Percentiles rank a stretch among this genome's conserved stretches.
Conservation (phyloP, 37 sponge, comb jelly and placozoan species). For the Eunapius fragilis region DNA sequence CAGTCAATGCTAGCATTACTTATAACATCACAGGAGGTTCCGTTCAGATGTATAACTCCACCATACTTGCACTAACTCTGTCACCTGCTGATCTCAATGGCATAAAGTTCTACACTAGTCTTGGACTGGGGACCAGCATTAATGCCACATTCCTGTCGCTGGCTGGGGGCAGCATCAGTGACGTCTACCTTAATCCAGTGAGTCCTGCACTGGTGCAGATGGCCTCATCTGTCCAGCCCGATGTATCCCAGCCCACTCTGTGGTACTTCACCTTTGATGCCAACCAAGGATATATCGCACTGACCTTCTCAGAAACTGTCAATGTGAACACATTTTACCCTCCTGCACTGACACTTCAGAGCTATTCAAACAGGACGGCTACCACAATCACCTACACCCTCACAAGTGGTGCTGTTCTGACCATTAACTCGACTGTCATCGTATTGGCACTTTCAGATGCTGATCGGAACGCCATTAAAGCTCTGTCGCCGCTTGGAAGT, state of each 20-base stretch:
- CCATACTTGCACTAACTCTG: conserved; percentile 30
- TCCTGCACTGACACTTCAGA: conserved; percentile 56
- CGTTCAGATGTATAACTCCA: conserved; percentile 52
- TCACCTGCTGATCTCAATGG: conserved; percentile 68
- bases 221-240: conserved; percentile 33
- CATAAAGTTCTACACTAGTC: conserved; percentile 54
- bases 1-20: conserved; percentile 13
- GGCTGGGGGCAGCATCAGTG: conserved; percentile 18
- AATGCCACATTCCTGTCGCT: conserved; percentile 64
- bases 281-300: conserved; percentile 55
- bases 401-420: conserved; percentile 63
- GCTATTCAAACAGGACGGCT: background rate
- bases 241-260: conserved; percentile 48
- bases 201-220: conserved; percentile 5
- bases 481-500: conserved; percentile 52
- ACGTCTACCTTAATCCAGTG: conserved; percentile 67
- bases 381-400: conserved; percentile 37
- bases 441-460: conserved; percentile 36
- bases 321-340: conserved; percentile 69
- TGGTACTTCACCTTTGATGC: conserved; percentile 68
- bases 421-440: conserved; percentile 57
- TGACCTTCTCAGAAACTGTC: conserved; percentile 81
- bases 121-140: conserved; percentile 32
- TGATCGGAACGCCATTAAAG: conserved; percentile 83
- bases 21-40: conserved; percentile 25